A percentile compares a stretch with the other conserved stretches of the same genome.
phyloP scores from a whole-genome alignment of 2,113 vertebrate genomes.

The Felis chaus region DNA sequence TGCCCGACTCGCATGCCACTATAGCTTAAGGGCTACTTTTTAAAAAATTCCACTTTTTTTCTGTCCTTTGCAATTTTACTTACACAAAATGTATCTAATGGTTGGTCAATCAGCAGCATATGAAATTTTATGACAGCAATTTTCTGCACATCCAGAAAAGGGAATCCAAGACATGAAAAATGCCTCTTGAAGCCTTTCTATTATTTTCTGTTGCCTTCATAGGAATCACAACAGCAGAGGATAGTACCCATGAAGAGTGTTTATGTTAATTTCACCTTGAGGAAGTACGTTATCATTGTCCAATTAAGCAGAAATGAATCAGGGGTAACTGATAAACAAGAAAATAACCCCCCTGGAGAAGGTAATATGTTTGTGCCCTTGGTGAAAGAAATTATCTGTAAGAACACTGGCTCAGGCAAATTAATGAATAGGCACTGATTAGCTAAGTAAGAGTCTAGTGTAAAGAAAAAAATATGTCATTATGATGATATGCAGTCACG shows the following conservation, averaged over 20 bases:
- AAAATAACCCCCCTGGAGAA: slow-evolving; percentile 52
- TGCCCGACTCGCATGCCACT: neutral
- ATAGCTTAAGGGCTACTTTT: slow-evolving; percentile 75
- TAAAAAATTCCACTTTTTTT: slow-evolving; percentile 55
- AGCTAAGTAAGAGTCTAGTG: slow-evolving; percentile 29
- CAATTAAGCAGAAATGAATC: slow-evolving; percentile 59
- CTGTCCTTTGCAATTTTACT: slow-evolving; percentile 71
- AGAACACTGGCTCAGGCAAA: slow-evolving; percentile 52
- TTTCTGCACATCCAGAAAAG: slow-evolving; percentile 67
- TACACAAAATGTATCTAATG: slow-evolving; percentile 76
- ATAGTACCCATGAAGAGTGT: slow-evolving; percentile 52
- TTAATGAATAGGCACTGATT: slow-evolving; percentile 65
- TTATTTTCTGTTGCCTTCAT: slow-evolving; percentile 65
- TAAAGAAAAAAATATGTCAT: slow-evolving; percentile 8
- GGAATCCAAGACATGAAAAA: slow-evolving; percentile 69
- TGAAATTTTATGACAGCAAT: slow-evolving; percentile 76
- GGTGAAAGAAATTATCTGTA: slow-evolving; percentile 50
- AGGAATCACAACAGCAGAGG: slow-evolving; percentile 69
- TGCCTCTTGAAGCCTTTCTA: slow-evolving; percentile 45
- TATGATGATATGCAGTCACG: neutral
- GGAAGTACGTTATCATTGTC: slow-evolving; percentile 64
- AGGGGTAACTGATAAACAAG: slow-evolving; percentile 69
- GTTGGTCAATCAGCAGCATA: slow-evolving; percentile 76
- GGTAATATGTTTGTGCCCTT: slow-evolving; percentile 52
- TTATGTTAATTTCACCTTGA: slow-evolving; percentile 64